Conservation (phyloP, 2,113 vertebrate genomes). For the Saguinus imperator region DNA sequence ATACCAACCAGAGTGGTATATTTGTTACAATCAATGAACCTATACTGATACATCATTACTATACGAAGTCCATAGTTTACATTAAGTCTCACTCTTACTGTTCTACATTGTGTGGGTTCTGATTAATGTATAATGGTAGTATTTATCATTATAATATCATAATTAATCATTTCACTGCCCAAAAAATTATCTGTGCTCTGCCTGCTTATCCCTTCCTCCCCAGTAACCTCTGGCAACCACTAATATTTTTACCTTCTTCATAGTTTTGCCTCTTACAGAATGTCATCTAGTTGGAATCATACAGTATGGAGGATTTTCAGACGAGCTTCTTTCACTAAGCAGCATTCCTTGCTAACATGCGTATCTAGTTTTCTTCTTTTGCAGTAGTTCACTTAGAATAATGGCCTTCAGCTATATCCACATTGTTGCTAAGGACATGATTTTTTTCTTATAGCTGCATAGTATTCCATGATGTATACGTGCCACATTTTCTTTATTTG, state of each 20-base stretch:
- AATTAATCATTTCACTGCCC: background rate
- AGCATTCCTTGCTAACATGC: background rate
- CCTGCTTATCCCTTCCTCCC: background rate
- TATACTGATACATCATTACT: background rate
- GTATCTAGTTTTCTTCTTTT: too few species aligned
- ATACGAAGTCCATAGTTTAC: background rate
- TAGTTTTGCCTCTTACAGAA: conserved; percentile 24
- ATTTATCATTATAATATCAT: background rate
- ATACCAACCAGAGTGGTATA: background rate
- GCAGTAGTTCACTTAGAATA: too few species aligned
- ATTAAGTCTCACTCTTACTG: background rate
- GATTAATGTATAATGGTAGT: background rate
- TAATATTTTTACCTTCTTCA: background rate
- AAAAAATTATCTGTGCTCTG: background rate
- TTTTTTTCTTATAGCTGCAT: too few species aligned
- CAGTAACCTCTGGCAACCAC: background rate
- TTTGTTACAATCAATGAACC: background rate
- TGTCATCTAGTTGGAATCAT: background rate
- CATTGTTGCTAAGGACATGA: too few species aligned
- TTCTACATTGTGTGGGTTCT: background rate
- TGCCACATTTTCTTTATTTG: too few species aligned
- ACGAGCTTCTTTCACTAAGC: background rate
- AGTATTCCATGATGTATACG: too few species aligned
- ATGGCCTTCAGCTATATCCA: too few species aligned
- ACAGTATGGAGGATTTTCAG: background rate